Evolutionary conservation across 2,113 vertebrate genomes (phyloP).

Genomic region (Oryzias melastigma): DNA sequence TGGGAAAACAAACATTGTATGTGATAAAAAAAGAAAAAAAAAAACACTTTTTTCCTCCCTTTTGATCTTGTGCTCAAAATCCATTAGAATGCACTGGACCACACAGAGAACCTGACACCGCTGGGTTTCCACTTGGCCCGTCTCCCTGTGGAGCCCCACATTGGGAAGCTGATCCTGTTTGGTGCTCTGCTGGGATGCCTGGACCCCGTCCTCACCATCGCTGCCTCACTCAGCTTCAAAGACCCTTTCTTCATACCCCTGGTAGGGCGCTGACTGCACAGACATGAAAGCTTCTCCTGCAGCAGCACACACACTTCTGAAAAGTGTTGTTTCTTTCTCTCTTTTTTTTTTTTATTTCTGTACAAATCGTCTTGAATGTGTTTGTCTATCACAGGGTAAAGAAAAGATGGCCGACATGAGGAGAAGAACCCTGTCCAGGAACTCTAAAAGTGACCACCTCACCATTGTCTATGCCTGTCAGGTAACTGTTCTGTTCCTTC

Average conservation of each 20-base stretch:
- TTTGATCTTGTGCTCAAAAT: slow-evolving; percentile 10
- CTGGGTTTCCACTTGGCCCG: slow-evolving; percentile 92
- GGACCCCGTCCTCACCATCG: slow-evolving; percentile 93
- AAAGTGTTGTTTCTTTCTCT: not conserved
- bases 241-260: slow-evolving; percentile 97
- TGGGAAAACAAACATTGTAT: not conserved
- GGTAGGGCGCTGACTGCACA: slow-evolving; percentile 72
- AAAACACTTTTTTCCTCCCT: not conserved
- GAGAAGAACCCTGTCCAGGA: slow-evolving; percentile 86
- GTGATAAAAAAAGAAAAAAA: not conserved
- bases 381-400: slow-evolving; percentile 82
- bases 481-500: slow-evolving; percentile 66
- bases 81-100: slow-evolving; percentile 90
- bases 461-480: slow-evolving; percentile 92
- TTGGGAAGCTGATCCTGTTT: slow-evolving; percentile 97
- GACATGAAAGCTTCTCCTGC: slow-evolving; percentile 24
- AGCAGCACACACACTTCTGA: slow-evolving; percentile 6
- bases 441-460: slow-evolving; percentile 93
- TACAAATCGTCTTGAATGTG: not conserved
- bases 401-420: slow-evolving; percentile 93
- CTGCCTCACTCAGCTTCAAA: slow-evolving; percentile 98
- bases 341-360: not conserved
- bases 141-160: slow-evolving; percentile 94
- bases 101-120: slow-evolving; percentile 88
- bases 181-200: slow-evolving; percentile 94